Evolutionary conservation across 1,140 invertebrate species (phyloP).

Genomic region (Dreissena rostriformis): DNA sequence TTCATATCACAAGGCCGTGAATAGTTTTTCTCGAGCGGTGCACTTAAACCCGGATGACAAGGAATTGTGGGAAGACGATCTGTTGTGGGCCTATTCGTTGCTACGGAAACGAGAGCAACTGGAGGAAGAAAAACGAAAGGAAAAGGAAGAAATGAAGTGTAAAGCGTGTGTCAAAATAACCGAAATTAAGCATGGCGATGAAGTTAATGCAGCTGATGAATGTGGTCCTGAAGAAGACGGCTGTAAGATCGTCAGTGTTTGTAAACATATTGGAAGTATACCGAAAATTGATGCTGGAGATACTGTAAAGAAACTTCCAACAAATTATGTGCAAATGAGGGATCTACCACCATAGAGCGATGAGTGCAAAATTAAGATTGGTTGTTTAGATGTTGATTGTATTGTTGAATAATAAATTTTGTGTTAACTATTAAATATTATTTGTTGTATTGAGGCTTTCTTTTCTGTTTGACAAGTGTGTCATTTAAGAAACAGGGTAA

Average conservation of each 20-base stretch:
- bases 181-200: conserved; percentile 22
- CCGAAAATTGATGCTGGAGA: background rate
- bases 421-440: too few relatives aligned
- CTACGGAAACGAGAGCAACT: conserved; percentile 58
- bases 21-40: conserved; percentile 79
- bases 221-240: conserved; percentile 2
- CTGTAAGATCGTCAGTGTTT: conserved; percentile 19
- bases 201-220: background rate
- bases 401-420: too few relatives aligned
- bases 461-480: too few relatives aligned
- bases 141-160: background rate
- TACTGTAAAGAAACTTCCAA: conserved; percentile 28
- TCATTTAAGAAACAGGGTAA: too few relatives aligned
- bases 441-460: too few relatives aligned
- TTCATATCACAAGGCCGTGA: conserved; percentile 74
- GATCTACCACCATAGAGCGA: conserved; percentile 1
- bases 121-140: conserved; percentile 24
- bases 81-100: conserved; percentile 73
- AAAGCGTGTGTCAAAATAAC: conserved; percentile 32
- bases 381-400: too few relatives aligned
- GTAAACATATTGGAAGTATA: background rate
- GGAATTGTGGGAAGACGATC: conserved; percentile 81
- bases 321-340: conserved; percentile 57
- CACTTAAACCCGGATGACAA: conserved; percentile 78
- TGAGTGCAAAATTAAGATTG: too few relatives aligned